phyloP scores from a whole-genome alignment of 2,113 vertebrate genomes.

The Trochalopteron elliotii region DNA sequence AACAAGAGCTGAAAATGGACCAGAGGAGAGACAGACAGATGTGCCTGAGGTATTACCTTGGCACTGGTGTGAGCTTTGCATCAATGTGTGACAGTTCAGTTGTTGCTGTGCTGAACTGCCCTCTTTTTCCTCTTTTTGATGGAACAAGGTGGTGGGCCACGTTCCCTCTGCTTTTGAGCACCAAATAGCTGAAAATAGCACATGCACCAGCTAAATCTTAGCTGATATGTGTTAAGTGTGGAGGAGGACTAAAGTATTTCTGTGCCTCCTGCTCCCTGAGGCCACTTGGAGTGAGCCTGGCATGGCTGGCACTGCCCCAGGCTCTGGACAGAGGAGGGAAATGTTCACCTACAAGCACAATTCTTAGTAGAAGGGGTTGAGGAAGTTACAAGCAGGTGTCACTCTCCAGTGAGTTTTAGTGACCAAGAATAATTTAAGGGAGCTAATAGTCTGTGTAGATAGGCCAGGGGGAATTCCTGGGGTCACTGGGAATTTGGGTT shows the following conservation, averaged over 20 bases:
- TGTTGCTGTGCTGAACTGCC: neutral
- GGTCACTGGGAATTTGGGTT: neutral
- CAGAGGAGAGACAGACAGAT: neutral
- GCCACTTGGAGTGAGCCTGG: neutral
- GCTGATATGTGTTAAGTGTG: neutral
- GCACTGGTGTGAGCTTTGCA: neutral
- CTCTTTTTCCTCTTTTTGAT: neutral
- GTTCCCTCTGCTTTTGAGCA: neutral
- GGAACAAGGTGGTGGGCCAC: neutral
- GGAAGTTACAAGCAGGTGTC: neutral
- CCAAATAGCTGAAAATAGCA: neutral
- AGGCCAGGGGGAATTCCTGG: neutral
- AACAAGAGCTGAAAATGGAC: neutral
- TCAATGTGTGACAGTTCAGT: neutral
- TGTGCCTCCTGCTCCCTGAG: neutral
- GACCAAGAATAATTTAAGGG: neutral
- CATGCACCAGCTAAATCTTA: neutral
- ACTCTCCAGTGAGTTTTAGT: neutral
- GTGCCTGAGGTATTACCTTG: neutral
- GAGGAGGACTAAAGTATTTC: neutral
- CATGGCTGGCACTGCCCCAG: neutral
- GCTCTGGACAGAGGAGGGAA: neutral
- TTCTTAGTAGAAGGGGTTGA: neutral
- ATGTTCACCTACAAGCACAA: neutral
- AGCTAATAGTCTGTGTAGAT: neutral